Conservation (phyloP, 2,888 invertebrate genomes). For the Yponomeuta sedellus region DNA sequence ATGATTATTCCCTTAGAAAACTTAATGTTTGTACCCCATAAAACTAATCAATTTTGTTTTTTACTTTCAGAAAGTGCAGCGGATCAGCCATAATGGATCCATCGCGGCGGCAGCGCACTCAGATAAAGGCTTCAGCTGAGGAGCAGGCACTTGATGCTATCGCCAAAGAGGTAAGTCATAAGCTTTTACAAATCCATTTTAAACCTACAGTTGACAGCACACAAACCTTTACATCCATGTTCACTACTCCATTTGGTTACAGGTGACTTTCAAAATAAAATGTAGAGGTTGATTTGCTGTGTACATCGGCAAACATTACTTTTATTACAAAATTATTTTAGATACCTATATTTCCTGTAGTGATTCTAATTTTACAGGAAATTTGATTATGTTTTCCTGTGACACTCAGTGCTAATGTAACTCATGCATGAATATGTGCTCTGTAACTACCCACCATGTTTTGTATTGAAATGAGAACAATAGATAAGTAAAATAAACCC, state of each 20-base stretch:
- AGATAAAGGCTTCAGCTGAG: constrained; percentile 93
- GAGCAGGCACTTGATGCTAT: constrained; percentile 98
- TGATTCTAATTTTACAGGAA: not conserved
- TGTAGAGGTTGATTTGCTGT: no score
- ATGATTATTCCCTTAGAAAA: not conserved
- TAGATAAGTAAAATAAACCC: no score
- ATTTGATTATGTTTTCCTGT: not conserved
- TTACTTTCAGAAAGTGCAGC: constrained; percentile 1
- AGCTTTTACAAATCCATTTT: not conserved
- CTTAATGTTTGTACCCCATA: not conserved
- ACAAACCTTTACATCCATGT: no score
- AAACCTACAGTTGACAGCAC: no score
- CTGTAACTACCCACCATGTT: no score
- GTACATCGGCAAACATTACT: no score
- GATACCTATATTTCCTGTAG: no score
- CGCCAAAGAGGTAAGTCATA: constrained; percentile 89
- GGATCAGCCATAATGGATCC: constrained; percentile 52
- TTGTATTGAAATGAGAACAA: no score
- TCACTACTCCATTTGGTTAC: no score
- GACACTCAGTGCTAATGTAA: not conserved
- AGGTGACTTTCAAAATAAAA: no score
- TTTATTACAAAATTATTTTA: no score
- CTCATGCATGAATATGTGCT: not conserved
- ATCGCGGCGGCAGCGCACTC: constrained; percentile 85
- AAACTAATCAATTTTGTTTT: not conserved